Evolutionary conservation across 1,140 invertebrate genomes (phyloP).

Genomic region (Trichonephila clavata): DNA sequence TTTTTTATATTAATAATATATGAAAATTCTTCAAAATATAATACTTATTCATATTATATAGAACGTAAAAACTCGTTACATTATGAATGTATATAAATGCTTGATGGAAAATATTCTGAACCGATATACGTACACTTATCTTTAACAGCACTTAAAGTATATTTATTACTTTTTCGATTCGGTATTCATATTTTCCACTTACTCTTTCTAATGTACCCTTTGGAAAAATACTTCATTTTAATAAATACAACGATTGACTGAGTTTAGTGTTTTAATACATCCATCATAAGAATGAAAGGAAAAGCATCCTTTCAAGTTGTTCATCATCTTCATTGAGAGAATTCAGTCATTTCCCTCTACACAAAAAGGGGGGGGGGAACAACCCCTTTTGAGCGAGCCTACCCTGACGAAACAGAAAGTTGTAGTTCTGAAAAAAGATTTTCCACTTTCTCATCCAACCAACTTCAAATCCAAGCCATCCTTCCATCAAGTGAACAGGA

Average conservation of each 20-base stretch:
- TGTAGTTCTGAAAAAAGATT: not conserved
- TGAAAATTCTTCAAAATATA: no score
- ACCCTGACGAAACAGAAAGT: not conserved
- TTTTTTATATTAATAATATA: no score
- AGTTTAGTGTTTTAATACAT: not conserved
- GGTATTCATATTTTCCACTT: not conserved
- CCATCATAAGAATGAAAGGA: not conserved
- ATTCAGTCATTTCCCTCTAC: not conserved
- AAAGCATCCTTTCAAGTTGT: not conserved
- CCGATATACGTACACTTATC: no score
- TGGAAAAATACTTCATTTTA: not conserved
- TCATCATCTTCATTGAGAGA: conserved; percentile 9
- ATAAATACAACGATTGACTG: not conserved
- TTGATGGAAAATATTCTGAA: no score
- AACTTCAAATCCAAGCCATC: not conserved
- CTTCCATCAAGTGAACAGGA: conserved; percentile 13
- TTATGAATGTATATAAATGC: no score
- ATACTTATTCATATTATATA: no score
- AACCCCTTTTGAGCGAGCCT: not conserved
- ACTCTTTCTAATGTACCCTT: not conserved
- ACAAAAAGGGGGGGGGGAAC: not conserved
- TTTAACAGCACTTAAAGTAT: not conserved
- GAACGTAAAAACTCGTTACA: no score
- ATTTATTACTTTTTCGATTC: not conserved
- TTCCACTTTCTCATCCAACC: not conserved